Conservation (phyloP, 1,140 invertebrate genomes). For the Drosophila baimaii region DNA sequence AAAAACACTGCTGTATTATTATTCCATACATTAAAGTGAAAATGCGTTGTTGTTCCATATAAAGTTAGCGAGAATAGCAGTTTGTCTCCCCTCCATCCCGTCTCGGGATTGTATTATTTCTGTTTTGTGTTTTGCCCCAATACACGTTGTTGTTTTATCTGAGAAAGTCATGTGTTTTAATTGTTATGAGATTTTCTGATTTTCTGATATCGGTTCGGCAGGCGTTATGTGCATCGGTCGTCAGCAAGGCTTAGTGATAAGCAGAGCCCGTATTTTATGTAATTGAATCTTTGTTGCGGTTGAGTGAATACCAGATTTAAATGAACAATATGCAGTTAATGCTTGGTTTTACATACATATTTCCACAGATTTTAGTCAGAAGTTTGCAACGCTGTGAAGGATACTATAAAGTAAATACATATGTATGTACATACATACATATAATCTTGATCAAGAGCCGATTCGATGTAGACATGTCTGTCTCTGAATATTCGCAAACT, state of each 20-base stretch:
- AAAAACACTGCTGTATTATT: constrained; percentile 78
- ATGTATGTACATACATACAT: too few species aligned
- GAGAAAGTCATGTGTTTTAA: constrained; percentile 38
- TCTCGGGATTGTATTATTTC: constrained; percentile 43
- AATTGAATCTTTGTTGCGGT: background rate
- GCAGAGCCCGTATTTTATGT: background rate
- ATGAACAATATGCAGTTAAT: background rate
- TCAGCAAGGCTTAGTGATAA: too few species aligned
- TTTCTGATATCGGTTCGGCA: background rate
- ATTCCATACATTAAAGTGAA: constrained; percentile 74
- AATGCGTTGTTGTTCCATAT: constrained; percentile 69
- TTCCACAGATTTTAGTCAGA: too few species aligned
- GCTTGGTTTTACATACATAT: background rate
- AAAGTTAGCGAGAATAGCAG: constrained; percentile 20
- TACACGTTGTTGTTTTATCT: constrained; percentile 60
- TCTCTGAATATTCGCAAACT: too few species aligned
- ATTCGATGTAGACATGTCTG: too few species aligned
- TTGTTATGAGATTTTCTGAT: background rate
- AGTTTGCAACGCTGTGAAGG: too few species aligned
- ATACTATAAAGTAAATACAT: too few species aligned
- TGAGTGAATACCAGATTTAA: background rate
- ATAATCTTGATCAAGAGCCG: too few species aligned
- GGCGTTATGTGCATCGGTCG: background rate
- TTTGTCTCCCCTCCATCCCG: constrained; percentile 5
- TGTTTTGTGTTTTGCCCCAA: constrained; percentile 65